phyloP scores from a whole-genome alignment of 2,797 vertebrate species.

The Phylloscopus collybita region DNA sequence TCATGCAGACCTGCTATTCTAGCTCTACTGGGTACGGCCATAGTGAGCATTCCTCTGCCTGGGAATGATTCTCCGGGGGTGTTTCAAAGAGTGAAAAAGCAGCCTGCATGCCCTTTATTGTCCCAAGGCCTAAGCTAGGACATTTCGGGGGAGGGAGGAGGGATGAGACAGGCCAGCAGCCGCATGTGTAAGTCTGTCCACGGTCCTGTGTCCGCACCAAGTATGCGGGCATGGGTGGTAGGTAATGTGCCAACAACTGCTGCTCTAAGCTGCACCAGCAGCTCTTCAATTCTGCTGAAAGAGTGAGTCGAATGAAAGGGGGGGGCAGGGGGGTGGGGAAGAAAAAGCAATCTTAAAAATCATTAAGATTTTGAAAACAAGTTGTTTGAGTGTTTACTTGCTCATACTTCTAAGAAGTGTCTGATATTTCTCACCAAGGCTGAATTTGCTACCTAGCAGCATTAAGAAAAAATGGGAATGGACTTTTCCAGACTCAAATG shows the following conservation, averaged over 20 bases:
- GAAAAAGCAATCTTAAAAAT: neutral
- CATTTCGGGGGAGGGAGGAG: conserved; percentile 59
- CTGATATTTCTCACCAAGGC: neutral
- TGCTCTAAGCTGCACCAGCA: neutral
- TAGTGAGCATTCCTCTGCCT: conserved; percentile 64
- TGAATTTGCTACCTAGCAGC: neutral
- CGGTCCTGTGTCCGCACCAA: neutral
- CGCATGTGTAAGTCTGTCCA: neutral
- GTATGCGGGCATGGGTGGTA: conserved; percentile 42
- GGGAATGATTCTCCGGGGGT: conserved; percentile 62
- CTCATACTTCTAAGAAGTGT: neutral
- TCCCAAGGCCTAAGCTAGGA: conserved; percentile 37
- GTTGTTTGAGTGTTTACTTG: neutral
- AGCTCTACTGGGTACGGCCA: conserved; percentile 42
- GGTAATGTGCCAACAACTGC: conserved; percentile 41
- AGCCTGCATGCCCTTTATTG: conserved; percentile 60
- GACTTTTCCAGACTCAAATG: neutral
- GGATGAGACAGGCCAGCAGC: conserved; percentile 1
- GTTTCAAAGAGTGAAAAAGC: conserved; percentile 67
- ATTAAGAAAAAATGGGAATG: neutral
- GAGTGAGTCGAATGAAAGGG: neutral
- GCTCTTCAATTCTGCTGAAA: neutral
- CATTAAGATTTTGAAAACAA: neutral
- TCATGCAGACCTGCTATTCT: conserved; percentile 66
- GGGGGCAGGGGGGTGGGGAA: no score